phyloP scores from a whole-genome alignment of 2,797 vertebrate genomes.

The Numenius phaeopus region DNA sequence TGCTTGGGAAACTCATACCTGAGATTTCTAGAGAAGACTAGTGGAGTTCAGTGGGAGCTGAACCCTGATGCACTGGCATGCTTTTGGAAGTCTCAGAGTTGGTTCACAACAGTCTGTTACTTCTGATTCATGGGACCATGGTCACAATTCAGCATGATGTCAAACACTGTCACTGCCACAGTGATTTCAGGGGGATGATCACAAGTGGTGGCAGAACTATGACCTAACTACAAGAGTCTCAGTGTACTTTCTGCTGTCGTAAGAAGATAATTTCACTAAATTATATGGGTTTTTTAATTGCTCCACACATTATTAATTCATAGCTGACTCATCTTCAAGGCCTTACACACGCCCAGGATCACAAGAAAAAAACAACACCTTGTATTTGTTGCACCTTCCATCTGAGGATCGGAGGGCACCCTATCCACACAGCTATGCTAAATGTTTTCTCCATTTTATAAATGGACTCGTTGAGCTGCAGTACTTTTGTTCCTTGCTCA shows the following conservation, averaged over 20 bases:
- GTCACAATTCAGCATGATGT: neutral
- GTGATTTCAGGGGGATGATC: neutral
- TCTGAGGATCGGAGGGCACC: neutral
- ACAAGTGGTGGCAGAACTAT: neutral
- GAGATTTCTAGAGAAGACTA: neutral
- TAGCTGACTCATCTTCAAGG: constrained; percentile 12
- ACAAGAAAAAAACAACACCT: neutral
- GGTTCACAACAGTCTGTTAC: neutral
- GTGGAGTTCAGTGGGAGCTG: neutral
- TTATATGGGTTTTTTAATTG: constrained; percentile 15
- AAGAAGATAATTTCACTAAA: neutral
- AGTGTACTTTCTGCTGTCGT: neutral
- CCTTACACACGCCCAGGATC: neutral
- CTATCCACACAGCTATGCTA: neutral
- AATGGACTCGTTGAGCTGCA: neutral
- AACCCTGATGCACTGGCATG: fast-evolving
- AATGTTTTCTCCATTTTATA: neutral
- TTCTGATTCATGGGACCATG: neutral
- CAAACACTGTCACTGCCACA: neutral
- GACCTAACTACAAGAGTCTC: neutral
- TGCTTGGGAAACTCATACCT: neutral
- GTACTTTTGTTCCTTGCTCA: neutral
- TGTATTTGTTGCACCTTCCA: neutral
- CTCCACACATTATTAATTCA: constrained; percentile 20
- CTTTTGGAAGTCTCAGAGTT: neutral